A percentile compares a stretch with the other conserved stretches of the same genome.
Conservation (phyloP, 2,113 vertebrate genomes). For the Pipra filicauda region DNA sequence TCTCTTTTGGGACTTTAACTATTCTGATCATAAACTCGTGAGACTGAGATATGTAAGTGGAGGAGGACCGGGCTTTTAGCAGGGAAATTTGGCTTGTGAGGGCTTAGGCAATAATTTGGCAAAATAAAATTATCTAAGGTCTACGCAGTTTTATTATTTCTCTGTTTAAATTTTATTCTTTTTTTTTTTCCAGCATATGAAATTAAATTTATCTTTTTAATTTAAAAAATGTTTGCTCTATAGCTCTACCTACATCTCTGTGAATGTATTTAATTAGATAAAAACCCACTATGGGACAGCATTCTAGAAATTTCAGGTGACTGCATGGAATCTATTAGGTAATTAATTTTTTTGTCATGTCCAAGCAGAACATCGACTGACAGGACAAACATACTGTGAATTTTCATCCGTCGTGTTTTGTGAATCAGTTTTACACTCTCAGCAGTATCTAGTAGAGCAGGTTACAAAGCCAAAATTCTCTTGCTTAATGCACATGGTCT, state of each 20-base stretch:
- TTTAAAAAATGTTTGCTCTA: not conserved
- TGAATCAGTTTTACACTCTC: not conserved
- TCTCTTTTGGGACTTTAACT: not conserved
- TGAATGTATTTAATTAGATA: not conserved
- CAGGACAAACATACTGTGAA: not conserved
- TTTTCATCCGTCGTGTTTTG: not conserved
- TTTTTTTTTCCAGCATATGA: not conserved
- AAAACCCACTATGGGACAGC: not conserved
- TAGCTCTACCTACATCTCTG: not conserved
- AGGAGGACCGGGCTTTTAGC: not conserved
- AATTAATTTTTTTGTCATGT: not conserved
- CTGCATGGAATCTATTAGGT: not conserved
- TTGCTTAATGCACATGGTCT: not conserved
- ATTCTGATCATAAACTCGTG: not conserved
- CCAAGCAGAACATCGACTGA: slow-evolving; percentile 29
- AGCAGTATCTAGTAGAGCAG: not conserved
- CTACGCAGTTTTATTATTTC: not conserved
- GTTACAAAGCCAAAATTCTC: not conserved
- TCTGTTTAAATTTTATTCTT: not conserved
- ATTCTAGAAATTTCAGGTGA: not conserved
- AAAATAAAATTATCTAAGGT: not conserved
- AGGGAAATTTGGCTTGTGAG: not conserved
- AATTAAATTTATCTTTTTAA: not conserved
- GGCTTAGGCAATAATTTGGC: not conserved
- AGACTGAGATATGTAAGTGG: not conserved